These are phyloP conservation scores for Synanthedon formicaeformis DNA, from an alignment of 2,888 invertebrate genomes.

Conservation along the genomic window DNA sequence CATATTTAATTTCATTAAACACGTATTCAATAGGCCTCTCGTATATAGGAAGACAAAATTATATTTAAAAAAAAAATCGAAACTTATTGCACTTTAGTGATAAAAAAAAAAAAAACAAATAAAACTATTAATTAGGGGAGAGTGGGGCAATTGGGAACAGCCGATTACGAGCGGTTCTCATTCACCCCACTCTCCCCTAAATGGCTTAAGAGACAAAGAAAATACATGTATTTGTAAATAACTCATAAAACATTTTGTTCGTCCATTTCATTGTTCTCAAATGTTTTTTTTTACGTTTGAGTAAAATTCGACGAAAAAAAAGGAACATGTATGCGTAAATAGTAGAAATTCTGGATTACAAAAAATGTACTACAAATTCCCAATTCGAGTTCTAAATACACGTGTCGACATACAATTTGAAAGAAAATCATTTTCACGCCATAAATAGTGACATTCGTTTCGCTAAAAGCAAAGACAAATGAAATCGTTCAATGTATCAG, in stretches of 20 bases:
- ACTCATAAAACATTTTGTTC: not conserved
- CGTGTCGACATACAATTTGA: not conserved
- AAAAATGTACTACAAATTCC: constrained; percentile 33
- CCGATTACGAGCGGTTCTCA: too few relatives aligned
- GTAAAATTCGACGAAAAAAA: constrained; percentile 17
- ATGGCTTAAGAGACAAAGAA: constrained; percentile 4
- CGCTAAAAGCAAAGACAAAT: too few relatives aligned
- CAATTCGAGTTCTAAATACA: constrained; percentile 8
- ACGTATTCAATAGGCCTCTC: constrained; percentile 20
- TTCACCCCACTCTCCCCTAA: too few relatives aligned
- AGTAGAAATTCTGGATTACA: constrained; percentile 22
- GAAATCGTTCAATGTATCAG: too few relatives aligned
- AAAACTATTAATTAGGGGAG: too few relatives aligned
- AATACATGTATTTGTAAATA: not conserved
- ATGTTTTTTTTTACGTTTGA: constrained; percentile 32
- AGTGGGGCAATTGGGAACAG: too few relatives aligned
- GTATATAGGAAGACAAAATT: constrained; percentile 29
- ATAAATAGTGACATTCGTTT: too few relatives aligned
- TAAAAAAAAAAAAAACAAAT: not conserved
- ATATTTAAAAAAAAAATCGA: constrained; percentile 10
- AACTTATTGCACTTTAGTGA: constrained; percentile 23
- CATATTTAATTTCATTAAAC: constrained; percentile 16
- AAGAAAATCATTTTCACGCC: not conserved
- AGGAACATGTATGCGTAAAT: constrained; percentile 11
- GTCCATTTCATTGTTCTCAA: not conserved